Percentiles rank a stretch among this genome's conserved stretches.
These are phyloP conservation scores for Drosophila eugracilis DNA, from an alignment of 1,140 invertebrate genomes.

Conservation along the genomic window DNA sequence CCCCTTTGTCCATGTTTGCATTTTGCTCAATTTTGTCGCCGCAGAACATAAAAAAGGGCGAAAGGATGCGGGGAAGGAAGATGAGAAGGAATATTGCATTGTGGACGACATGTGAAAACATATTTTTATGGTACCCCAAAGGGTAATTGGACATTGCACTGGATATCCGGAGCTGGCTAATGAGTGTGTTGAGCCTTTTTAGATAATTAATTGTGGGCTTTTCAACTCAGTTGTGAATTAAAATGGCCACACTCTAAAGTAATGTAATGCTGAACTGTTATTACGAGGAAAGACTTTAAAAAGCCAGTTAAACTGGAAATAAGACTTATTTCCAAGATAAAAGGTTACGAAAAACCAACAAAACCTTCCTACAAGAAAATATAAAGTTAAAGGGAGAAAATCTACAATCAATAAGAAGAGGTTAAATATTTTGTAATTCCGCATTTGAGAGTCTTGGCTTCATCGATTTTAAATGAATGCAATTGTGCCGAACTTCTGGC, in stretches of 20 bases:
- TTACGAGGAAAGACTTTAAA: not conserved
- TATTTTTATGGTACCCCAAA: slow-evolving; percentile 61
- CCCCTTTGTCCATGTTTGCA: slow-evolving; percentile 41
- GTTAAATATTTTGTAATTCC: not conserved
- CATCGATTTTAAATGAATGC: slow-evolving; percentile 3
- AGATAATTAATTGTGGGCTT: slow-evolving; percentile 57
- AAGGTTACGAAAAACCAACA: too few species aligned
- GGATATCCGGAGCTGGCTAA: slow-evolving; percentile 47
- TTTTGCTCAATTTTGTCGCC: slow-evolving; percentile 59
- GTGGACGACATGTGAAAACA: slow-evolving; percentile 57
- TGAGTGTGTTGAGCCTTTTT: slow-evolving; percentile 57
- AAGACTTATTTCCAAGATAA: too few species aligned
- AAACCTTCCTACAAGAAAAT: not conserved
- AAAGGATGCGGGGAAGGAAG: slow-evolving; percentile 5
- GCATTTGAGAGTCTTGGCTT: not conserved
- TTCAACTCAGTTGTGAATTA: slow-evolving; percentile 52
- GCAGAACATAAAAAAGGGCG: slow-evolving; percentile 44
- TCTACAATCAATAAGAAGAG: not conserved
- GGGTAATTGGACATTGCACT: slow-evolving; percentile 48
- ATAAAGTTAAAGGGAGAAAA: not conserved
- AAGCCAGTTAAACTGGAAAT: too few species aligned
- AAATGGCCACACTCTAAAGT: slow-evolving; percentile 7
- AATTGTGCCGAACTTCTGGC: not conserved
- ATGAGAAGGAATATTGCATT: slow-evolving; percentile 31
- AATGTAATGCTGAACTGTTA: not conserved